These are phyloP conservation scores for Atrichornis clamosus DNA, from an alignment of 2,113 vertebrate species.

Conservation along the genomic window DNA sequence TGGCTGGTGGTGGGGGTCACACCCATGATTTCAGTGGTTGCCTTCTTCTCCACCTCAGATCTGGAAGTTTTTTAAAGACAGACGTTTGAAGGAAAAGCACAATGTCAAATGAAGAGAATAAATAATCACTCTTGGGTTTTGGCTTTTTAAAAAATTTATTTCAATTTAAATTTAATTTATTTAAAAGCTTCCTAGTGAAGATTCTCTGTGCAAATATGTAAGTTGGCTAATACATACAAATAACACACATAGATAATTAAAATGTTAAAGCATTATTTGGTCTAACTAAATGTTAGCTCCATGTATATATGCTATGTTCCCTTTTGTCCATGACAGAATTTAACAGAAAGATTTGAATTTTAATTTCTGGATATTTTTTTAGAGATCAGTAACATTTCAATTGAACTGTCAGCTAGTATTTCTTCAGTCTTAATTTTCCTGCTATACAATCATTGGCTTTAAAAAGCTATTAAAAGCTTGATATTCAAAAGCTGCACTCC, in stretches of 20 bases:
- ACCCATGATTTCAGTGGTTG: neutral
- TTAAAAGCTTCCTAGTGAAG: neutral
- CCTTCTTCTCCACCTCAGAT: neutral
- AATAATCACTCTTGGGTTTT: neutral
- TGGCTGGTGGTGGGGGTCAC: rapidly evolving
- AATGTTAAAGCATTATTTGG: neutral
- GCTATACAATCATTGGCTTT: neutral
- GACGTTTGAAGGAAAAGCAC: neutral
- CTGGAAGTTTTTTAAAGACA: neutral
- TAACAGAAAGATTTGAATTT: neutral
- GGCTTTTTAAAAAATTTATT: neutral
- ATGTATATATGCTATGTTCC: rapidly evolving
- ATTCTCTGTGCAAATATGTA: neutral
- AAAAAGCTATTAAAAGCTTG: neutral
- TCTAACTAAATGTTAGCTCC: neutral
- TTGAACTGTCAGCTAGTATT: neutral
- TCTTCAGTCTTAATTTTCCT: neutral
- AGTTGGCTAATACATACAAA: neutral
- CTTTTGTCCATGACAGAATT: neutral
- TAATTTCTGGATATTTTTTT: neutral
- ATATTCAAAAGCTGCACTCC: neutral
- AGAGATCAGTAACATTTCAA: neutral
- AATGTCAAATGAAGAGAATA: neutral
- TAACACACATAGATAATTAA: neutral
- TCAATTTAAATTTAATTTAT: neutral